Conservation (phyloP, 2,888 invertebrate genomes). For the Heliconius charithonia region DNA sequence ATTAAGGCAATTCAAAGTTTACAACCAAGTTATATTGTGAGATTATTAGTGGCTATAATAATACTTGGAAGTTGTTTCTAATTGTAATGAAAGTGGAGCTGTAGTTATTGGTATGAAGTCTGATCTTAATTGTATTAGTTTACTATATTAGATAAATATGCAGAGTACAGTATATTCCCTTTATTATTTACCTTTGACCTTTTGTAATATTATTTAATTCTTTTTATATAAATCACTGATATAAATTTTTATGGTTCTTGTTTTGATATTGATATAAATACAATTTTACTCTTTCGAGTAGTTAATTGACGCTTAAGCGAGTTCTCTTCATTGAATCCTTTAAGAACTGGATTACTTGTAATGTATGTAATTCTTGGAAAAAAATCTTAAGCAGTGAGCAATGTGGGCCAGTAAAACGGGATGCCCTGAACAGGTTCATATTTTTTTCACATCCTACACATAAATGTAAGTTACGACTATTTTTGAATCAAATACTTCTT, state of each 20-base stretch:
- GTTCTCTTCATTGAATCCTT: too few species aligned
- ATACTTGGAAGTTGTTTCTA: slow-evolving; percentile 1
- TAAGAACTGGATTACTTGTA: too few species aligned
- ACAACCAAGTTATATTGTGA: neutral
- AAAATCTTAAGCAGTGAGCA: slow-evolving; percentile 22
- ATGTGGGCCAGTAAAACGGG: slow-evolving; percentile 50
- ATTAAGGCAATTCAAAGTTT: neutral
- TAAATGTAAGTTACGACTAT: slow-evolving; percentile 33
- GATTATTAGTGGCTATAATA: neutral
- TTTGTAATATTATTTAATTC: too few species aligned
- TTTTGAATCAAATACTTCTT: neutral
- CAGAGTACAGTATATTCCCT: neutral
- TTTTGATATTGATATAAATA: too few species aligned
- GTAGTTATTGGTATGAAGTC: neutral
- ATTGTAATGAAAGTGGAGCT: slow-evolving; percentile 14
- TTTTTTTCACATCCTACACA: slow-evolving; percentile 32
- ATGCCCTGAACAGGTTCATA: slow-evolving; percentile 49
- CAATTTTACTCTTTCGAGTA: too few species aligned
- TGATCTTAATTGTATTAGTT: neutral
- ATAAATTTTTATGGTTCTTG: neutral
- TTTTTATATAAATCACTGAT: too few species aligned
- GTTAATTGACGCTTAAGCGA: too few species aligned
- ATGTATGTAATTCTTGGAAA: too few species aligned
- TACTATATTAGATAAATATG: neutral
- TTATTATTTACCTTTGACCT: too few species aligned